phyloP scores from a whole-genome alignment of 2,113 vertebrate species.

The Vulpes vulpes region DNA sequence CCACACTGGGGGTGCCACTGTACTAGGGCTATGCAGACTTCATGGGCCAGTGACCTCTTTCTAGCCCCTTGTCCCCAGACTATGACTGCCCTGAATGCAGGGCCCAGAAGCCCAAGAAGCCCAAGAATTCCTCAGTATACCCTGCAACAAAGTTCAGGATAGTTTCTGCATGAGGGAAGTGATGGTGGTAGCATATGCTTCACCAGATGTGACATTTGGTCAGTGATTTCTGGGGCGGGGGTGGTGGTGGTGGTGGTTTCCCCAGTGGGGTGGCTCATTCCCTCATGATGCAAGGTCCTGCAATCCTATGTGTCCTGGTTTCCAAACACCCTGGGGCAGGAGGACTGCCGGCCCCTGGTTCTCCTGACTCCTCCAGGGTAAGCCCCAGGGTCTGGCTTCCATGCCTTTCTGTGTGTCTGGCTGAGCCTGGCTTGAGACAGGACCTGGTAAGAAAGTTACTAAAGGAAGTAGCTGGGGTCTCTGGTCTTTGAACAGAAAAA shows the following conservation, averaged over 20 bases:
- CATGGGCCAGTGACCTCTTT: background rate
- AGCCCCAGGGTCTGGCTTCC: background rate
- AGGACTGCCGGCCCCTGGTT: fast-evolving
- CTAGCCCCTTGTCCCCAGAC: background rate
- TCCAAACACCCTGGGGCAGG: no score
- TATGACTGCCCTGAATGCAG: background rate
- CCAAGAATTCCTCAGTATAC: background rate
- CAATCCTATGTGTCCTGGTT: background rate
- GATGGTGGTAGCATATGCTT: background rate
- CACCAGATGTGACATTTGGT: background rate
- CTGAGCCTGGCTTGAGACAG: background rate
- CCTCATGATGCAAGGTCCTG: background rate
- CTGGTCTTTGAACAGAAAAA: background rate
- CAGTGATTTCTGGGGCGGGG: background rate
- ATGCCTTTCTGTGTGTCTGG: background rate
- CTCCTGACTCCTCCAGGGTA: background rate
- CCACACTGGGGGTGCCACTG: no score
- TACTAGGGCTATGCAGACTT: background rate
- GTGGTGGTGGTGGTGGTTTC: background rate
- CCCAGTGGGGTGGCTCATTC: background rate
- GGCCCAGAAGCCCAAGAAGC: background rate
- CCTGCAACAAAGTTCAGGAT: background rate
- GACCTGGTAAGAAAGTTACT: background rate
- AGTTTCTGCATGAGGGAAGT: background rate
- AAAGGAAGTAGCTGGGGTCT: background rate